Percentiles rank a stretch among this genome's conserved stretches.
These are phyloP conservation scores for Prorops nasuta DNA, from an alignment of 1,140 invertebrate genomes.

Conservation along the genomic window DNA sequence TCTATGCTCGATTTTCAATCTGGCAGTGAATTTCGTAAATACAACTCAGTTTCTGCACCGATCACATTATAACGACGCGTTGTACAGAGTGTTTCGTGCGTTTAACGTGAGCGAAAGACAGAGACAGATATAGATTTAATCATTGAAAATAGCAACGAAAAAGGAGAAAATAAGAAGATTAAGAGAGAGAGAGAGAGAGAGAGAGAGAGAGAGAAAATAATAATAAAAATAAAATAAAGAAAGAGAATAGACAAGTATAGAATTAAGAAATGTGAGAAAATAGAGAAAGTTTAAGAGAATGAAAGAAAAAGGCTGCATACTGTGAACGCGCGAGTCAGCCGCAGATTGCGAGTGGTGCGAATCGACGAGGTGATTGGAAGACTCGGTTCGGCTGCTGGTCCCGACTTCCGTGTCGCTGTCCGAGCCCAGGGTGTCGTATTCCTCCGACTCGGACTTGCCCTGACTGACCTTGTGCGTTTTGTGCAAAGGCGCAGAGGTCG, in stretches of 20 bases:
- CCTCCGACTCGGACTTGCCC: conserved; percentile 64
- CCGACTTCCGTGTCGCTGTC: conserved; percentile 62
- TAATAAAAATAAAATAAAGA: conserved; percentile 4
- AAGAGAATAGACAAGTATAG: background rate
- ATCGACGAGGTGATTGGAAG: conserved; percentile 61
- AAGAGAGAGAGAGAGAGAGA: background rate
- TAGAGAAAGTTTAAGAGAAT: conserved; percentile 15
- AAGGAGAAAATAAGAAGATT: conserved; percentile 1
- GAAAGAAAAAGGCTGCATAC: conserved; percentile 37
- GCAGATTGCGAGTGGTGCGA: conserved; percentile 55
- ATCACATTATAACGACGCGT: conserved; percentile 8
- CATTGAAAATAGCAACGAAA: too few relatives aligned
- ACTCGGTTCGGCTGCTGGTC: conserved; percentile 59
- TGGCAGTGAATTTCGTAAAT: background rate
- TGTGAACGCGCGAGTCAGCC: conserved; percentile 56
- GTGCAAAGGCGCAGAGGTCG: conserved; percentile 55
- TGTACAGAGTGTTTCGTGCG: background rate
- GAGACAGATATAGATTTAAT: too few relatives aligned
- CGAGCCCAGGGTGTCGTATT: conserved; percentile 64
- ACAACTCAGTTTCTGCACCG: background rate
- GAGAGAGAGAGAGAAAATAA: background rate
- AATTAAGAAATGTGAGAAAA: conserved; percentile 7
- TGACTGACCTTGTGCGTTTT: conserved; percentile 57
- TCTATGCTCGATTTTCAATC: too few relatives aligned
- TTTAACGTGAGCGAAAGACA: background rate